These are phyloP conservation scores for Harpagoxenus sublaevis DNA, from an alignment of 2,888 invertebrate species.

Conservation along the genomic window DNA sequence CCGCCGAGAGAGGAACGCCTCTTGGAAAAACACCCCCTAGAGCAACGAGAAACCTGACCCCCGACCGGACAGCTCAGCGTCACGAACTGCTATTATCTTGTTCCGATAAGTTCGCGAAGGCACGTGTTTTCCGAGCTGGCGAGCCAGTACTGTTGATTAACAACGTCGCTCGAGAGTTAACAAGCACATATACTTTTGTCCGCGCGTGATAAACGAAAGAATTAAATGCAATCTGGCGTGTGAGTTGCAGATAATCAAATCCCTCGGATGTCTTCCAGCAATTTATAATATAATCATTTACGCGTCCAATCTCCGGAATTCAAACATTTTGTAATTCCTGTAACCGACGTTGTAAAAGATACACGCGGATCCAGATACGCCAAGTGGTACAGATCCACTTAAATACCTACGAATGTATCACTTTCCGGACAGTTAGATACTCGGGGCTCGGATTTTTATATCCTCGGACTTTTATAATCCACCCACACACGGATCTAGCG, in stretches of 20 bases:
- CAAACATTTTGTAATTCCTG: background rate
- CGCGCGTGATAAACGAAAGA: conserved; percentile 15
- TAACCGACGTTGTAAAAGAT: background rate
- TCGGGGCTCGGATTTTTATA: conserved; percentile 28
- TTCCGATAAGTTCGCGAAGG: conserved; percentile 70
- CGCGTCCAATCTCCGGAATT: background rate
- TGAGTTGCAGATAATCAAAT: background rate
- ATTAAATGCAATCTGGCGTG: background rate
- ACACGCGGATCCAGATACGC: background rate
- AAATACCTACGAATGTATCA: conserved; percentile 34
- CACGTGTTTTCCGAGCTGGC: conserved; percentile 39
- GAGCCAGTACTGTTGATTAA: conserved; percentile 66
- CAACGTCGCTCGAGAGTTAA: conserved; percentile 48
- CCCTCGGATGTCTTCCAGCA: background rate
- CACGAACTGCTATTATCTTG: conserved; percentile 73
- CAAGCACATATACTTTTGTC: conserved; percentile 49
- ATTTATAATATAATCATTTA: background rate
- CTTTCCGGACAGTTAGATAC: conserved; percentile 32
- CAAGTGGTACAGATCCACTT: background rate
- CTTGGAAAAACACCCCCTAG: conserved; percentile 61
- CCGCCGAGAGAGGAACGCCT: conserved; percentile 55
- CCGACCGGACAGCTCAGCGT: conserved; percentile 63
- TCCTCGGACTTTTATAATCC: conserved; percentile 23
- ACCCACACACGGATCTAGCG: conserved; percentile 5
- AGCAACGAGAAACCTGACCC: conserved; percentile 59